Conservation (phyloP, 2,113 vertebrate genomes). For the Microcebus tavaratra region DNA sequence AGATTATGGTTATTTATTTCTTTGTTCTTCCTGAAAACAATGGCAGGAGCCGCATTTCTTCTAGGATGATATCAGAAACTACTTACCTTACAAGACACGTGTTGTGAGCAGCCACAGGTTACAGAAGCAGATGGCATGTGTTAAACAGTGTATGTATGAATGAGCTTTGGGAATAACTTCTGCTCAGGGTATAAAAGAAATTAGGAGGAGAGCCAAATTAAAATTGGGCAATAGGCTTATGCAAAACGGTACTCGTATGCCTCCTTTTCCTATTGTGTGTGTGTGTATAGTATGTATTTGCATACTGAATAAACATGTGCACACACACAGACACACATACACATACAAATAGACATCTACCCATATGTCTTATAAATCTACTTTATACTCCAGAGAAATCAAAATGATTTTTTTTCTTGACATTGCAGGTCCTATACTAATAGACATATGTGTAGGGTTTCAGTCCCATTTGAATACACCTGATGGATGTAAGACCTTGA, state of each 20-base stretch:
- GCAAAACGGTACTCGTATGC: not conserved
- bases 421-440: not conserved
- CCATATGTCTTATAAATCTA: not conserved
- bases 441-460: not conserved
- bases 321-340: not conserved
- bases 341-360: not conserved
- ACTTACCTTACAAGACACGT: constrained; percentile 26
- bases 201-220: constrained; percentile 35
- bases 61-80: not conserved
- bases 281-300: not conserved
- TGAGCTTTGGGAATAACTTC: constrained; percentile 52
- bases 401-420: not conserved
- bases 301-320: not conserved
- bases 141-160: constrained; percentile 46
- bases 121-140: constrained; percentile 48
- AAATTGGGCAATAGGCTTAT: not conserved
- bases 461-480: not conserved
- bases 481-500: not conserved
- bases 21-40: not conserved
- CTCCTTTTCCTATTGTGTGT: not conserved
- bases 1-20: not conserved
- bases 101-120: constrained; percentile 28
- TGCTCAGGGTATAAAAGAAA: constrained; percentile 48
- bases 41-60: not conserved
- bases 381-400: not conserved